Evolutionary conservation across 2,797 vertebrate genomes (phyloP), one percentile per base, ranked within the genome.

Genomic region (Cryptoprocta ferox): DNA sequence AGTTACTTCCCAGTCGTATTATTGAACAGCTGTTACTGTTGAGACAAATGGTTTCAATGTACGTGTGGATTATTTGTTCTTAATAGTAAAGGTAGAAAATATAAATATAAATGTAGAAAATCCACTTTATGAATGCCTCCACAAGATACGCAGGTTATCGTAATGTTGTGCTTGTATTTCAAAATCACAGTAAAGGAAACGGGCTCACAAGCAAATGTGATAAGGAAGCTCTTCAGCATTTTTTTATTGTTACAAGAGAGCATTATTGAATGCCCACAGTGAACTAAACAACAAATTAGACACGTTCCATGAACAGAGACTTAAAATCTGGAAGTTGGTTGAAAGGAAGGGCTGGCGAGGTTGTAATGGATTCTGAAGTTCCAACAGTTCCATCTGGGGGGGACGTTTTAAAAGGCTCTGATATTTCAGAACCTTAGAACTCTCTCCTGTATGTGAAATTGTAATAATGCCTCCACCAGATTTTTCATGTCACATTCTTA

Each of bases 381-480:
- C 82, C 82, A 93, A 85, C 91, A 93, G 91, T 94, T 86, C 66
- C 45, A 83, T 35, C 79, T 0, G 3, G 90, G 94, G 39, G 94
- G 68, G 59, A 92, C 70, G 73, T 65, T 87, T 93, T 96, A 83
- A 96, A 93, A 82, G 89, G 79, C 30, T 96, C 73, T 90, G 91
- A 68, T 93, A 56, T 94, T 94, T 97, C 71, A 87, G 90, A 96
- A 63, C 53, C 91, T 98, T 95, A 78, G 80, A 89, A 59, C 91
- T 59, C 30, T 59, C 30, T 87, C 45, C 56, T 89, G 48, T 71
- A 45, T 5, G 53, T 84, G 83, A 94, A 94, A 93, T 95, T 63
- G 50, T 42, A 76, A 70, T 80, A 93, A 95, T 87, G 90, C 19
- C 42, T 79, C 16, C 6, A 32, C 65, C 96, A 80, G 70, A 66